These are phyloP conservation scores for Parasteatoda lunata DNA, from an alignment of 2,888 invertebrate genomes.

Conservation along the genomic window DNA sequence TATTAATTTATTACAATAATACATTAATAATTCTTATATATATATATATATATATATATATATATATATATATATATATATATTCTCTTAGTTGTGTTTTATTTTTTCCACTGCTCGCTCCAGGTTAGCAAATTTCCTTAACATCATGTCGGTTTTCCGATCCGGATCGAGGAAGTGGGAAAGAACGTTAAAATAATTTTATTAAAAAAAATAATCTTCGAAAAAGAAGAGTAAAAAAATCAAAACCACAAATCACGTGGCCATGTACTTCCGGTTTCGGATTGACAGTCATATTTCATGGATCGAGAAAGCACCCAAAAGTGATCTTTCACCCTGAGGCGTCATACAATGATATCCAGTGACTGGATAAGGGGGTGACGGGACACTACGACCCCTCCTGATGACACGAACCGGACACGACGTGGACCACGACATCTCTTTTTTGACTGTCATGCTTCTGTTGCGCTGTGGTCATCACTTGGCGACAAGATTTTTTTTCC, in stretches of 20 bases:
- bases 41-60: too few relatives aligned
- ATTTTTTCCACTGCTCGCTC: not conserved
- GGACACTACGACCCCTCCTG: conserved; percentile 4
- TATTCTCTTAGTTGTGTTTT: too few relatives aligned
- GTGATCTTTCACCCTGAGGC: conserved; percentile 45
- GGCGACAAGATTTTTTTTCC: conserved; percentile 2
- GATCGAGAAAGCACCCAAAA: conserved; percentile 25
- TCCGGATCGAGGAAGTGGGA: conserved; percentile 39
- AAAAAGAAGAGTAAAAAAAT: conserved; percentile 2
- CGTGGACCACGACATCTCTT: conserved; percentile 12
- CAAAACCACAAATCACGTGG: conserved; percentile 58
- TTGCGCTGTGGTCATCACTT: conserved; percentile 27
- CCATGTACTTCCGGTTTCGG: conserved; percentile 54
- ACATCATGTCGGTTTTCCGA: conserved; percentile 26
- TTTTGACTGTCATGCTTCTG: conserved; percentile 22
- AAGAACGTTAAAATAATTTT: not conserved
- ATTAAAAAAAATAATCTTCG: conserved; percentile 18
- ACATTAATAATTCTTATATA: too few relatives aligned
- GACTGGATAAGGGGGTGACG: not conserved
- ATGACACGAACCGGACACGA: conserved; percentile 53
- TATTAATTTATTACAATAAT: not conserved
- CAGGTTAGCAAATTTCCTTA: conserved; percentile 39
- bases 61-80: too few relatives aligned
- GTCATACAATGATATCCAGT: conserved; percentile 30
- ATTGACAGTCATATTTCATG: conserved; percentile 63